A percentile compares a stretch with the other conserved stretches of the same genome.
Conservation (phyloP, 2,797 vertebrate genomes). For the Austrolebias charrua region DNA sequence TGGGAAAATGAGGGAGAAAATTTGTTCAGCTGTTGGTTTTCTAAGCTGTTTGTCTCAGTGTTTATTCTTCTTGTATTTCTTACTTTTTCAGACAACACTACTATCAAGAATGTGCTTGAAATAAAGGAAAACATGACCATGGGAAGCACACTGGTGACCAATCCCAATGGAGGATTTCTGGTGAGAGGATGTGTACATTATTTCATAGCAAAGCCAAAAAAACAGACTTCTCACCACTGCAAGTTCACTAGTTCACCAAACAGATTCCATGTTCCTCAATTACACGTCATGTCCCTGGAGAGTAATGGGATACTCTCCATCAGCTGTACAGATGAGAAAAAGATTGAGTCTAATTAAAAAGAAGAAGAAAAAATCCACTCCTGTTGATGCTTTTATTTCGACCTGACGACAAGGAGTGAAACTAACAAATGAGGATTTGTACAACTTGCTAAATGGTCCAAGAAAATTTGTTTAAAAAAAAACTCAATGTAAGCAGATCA, state of each 20-base stretch:
- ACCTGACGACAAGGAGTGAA: conserved; percentile 1
- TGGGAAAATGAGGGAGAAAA: conserved; percentile 67
- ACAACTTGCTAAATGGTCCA: conserved; percentile 2
- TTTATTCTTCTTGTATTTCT: conserved; percentile 66
- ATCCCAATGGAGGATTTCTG: conserved; percentile 95
- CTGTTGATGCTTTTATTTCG: not conserved
- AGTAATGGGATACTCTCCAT: conserved; percentile 48
- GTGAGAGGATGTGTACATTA: conserved; percentile 75
- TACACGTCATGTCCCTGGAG: conserved; percentile 41
- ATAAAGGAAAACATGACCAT: conserved; percentile 99
- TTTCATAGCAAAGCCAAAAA: conserved; percentile 32
- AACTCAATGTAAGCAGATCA: conserved; percentile 1
- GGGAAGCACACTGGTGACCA: conserved; percentile 94
- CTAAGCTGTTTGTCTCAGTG: conserved; percentile 58
- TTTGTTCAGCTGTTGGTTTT: conserved; percentile 69
- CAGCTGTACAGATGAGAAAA: conserved; percentile 26
- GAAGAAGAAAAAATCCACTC: not conserved
- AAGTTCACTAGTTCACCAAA: conserved; percentile 45
- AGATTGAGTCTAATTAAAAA: not conserved
- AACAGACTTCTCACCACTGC: not conserved
- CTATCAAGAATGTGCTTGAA: conserved; percentile 90
- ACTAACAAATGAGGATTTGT: conserved; percentile 7
- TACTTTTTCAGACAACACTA: conserved; percentile 84
- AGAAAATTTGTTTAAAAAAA: not conserved
- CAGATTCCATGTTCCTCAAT: conserved; percentile 32